These are phyloP conservation scores for Eriocheir sinensis DNA, from an alignment of 1,140 invertebrate species.

Conservation along the genomic window DNA sequence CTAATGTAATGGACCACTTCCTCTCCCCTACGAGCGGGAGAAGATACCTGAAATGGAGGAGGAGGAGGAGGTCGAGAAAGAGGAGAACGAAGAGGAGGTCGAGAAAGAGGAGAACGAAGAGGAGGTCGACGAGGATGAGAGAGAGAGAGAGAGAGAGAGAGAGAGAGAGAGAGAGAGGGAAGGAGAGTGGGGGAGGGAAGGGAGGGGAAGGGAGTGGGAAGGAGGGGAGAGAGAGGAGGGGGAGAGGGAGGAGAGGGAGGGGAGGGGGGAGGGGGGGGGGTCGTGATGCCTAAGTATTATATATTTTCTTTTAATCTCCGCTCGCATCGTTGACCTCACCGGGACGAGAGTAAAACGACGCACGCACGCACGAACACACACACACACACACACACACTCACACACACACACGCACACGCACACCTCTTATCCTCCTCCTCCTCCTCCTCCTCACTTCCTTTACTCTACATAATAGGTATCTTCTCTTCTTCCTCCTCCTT, in stretches of 20 bases:
- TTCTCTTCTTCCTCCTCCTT: too few relatives aligned
- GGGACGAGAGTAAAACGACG: neutral
- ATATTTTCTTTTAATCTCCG: neutral
- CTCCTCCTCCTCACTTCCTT: too few relatives aligned
- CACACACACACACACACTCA: neutral
- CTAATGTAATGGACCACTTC: too few relatives aligned
- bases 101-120: neutral
- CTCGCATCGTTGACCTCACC: neutral
- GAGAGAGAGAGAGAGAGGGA: too few relatives aligned
- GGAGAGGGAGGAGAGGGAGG: neutral
- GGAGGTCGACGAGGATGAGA: too few relatives aligned
- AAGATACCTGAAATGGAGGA: too few relatives aligned
- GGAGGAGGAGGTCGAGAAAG: neutral
- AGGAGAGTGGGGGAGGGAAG: too few relatives aligned
- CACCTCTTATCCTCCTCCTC: too few relatives aligned
- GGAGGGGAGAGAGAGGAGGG: neutral
- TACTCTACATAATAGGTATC: too few relatives aligned
- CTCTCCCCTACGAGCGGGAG: too few relatives aligned
- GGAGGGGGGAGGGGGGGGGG: neutral
- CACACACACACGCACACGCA: neutral
- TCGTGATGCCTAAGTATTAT: neutral
- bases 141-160: too few relatives aligned
- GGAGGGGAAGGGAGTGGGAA: neutral
- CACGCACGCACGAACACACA: neutral
- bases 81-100: neutral